These are phyloP conservation scores for Eilema caniola DNA, from an alignment of 2,888 invertebrate genomes.

Conservation along the genomic window DNA sequence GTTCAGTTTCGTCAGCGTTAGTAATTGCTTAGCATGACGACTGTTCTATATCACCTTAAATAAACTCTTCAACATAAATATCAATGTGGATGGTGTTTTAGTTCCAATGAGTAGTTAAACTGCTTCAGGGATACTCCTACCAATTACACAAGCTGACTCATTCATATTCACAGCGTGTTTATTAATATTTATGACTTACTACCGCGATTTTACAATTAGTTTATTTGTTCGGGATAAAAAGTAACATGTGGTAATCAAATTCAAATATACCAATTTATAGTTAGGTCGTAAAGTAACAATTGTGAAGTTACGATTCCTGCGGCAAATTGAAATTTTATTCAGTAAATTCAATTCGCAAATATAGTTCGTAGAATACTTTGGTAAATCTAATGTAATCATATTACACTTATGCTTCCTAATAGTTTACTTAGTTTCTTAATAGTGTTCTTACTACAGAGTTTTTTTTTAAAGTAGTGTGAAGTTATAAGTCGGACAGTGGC, in stretches of 20 bases:
- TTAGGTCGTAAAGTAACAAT: not conserved
- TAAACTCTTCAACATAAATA: too few relatives aligned
- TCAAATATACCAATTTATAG: not conserved
- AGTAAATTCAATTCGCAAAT: not conserved
- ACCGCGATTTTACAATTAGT: not conserved
- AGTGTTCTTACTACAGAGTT: too few relatives aligned
- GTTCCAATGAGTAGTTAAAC: constrained; percentile 1
- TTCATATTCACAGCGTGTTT: not conserved
- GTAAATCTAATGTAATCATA: too few relatives aligned
- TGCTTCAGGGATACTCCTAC: not conserved
- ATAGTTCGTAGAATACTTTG: not conserved
- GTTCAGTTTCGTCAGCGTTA: too few relatives aligned
- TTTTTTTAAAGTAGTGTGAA: too few relatives aligned
- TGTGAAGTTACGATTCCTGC: not conserved
- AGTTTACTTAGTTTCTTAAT: too few relatives aligned
- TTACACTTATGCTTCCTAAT: too few relatives aligned
- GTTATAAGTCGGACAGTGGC: too few relatives aligned
- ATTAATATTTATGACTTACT: constrained; percentile 1
- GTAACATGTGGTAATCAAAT: not conserved
- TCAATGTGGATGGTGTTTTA: not conserved
- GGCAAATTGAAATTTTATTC: not conserved
- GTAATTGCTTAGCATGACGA: too few relatives aligned
- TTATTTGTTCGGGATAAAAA: not conserved
- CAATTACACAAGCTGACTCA: not conserved
- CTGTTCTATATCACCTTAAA: too few relatives aligned